These are phyloP conservation scores for Sminthurinus aureus DNA, from an alignment of 2,888 invertebrate species.

Conservation along the genomic window DNA sequence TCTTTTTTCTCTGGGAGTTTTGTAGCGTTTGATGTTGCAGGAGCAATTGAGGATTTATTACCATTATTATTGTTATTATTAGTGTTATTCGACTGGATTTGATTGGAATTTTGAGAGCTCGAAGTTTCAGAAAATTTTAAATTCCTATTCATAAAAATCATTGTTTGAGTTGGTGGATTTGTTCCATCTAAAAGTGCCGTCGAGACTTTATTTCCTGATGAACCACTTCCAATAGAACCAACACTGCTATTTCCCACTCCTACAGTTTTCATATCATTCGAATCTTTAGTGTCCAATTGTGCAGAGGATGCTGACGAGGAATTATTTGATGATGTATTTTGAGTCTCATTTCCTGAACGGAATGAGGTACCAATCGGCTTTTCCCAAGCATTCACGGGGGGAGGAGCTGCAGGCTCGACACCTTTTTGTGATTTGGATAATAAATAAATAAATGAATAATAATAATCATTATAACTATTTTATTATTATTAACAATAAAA, in stretches of 20 bases:
- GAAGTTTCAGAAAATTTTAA: slow-evolving; percentile 45
- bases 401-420: slow-evolving; percentile 32
- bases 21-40: not conserved
- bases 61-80: too few relatives aligned
- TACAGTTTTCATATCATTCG: slow-evolving; percentile 13
- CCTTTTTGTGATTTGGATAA: slow-evolving; percentile 15
- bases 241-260: not conserved
- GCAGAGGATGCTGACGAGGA: not conserved
- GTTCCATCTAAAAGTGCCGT: slow-evolving; percentile 41
- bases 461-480: not conserved
- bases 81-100: not conserved
- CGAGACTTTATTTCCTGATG: not conserved
- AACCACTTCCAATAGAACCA: not conserved
- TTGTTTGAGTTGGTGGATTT: slow-evolving; percentile 54
- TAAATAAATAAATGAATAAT: not conserved
- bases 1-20: slow-evolving; percentile 28
- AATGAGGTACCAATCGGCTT: slow-evolving; percentile 42
- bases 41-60: not conserved
- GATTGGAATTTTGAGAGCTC: not conserved
- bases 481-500: not conserved
- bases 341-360: slow-evolving; percentile 37
- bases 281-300: slow-evolving; percentile 10
- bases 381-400: slow-evolving; percentile 47
- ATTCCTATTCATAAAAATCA: slow-evolving; percentile 59
- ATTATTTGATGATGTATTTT: not conserved